phyloP scores from a whole-genome alignment of 2,113 vertebrate species.

The Pluvialis apricaria region DNA sequence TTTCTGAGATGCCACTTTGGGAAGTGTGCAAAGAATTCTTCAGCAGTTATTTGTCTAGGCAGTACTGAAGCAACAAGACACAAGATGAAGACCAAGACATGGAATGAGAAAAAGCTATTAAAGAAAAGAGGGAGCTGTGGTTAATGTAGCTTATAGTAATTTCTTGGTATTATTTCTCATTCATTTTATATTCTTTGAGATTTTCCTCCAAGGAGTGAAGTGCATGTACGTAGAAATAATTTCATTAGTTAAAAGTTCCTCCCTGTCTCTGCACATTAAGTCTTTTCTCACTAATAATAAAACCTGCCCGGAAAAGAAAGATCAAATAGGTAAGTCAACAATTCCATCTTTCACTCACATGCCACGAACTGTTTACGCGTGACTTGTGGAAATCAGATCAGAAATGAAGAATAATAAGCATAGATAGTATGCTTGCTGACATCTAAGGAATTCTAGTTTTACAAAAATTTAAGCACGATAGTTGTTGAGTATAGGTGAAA shows the following conservation, averaged over 20 bases:
- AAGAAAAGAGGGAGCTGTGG: not conserved
- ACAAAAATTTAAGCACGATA: not conserved
- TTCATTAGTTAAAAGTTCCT: not conserved
- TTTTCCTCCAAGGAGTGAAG: not conserved
- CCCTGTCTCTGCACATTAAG: not conserved
- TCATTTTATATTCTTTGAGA: not conserved
- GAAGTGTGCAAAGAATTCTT: conserved; percentile 1
- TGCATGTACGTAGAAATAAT: not conserved
- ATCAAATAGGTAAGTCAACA: conserved; percentile 36
- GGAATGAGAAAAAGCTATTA: not conserved
- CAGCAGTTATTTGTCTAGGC: conserved; percentile 14
- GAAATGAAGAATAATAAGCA: not conserved
- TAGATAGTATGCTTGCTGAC: not conserved
- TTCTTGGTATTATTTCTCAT: not conserved
- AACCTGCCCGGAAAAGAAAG: not conserved
- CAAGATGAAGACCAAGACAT: conserved; percentile 11
- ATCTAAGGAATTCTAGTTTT: not conserved
- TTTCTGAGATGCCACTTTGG: conserved; percentile 32
- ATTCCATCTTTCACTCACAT: not conserved
- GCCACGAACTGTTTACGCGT: not conserved
- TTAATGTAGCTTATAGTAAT: not conserved
- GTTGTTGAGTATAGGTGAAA: not conserved
- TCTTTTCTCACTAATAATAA: not conserved
- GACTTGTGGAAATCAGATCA: not conserved
- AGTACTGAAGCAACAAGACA: conserved; percentile 20